Evolutionary conservation across 2,888 invertebrate species (phyloP), one percentile per base, ranked within the genome.

Genomic region (Lapara coniferarum): DNA sequence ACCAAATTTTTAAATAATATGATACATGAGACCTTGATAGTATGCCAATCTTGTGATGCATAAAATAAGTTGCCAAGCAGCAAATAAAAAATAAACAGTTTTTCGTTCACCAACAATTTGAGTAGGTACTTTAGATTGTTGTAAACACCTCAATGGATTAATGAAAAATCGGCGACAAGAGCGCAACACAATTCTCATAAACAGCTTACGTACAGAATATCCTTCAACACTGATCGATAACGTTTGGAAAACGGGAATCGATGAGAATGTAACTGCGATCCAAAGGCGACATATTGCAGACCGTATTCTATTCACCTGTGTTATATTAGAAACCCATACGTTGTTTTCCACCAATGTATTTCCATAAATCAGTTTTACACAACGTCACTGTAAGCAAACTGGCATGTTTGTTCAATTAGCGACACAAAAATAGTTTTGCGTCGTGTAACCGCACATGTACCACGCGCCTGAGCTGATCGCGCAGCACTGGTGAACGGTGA

Each of bases 401-500:
- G 81, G 78, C 85, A 84, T 88, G 85, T 85, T 82, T 85, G 83
- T 85, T 83, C 75, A 84, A 85, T 83, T 85, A 85, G 78, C 85
- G 85, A 78, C 80, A 81, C 80, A 78, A 76, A 75, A 81, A 80
- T 74, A 70, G 71, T 75, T 75, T 75, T 78, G 76, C 78, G 79
- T 80, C 77, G 73, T 78, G 75, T 77, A 73, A 79, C 77, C 83
- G 85, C 87, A 84, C 82, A 83, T 84, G 85, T 84, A 90, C 88
- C 88, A 88, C 88, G 87, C 92, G 84, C 85, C 83, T 81, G 83
- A 87, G 86, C 86, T 81, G 90, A 83, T 89, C 90, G 90, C 90
- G 85, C 89, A 85, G 87, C 87, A 92, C 92, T 92, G 90, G 86
- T 86, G 87, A 83, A 86, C 88, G 89, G 85, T 91, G 92, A 87